A percentile compares a stretch with the other conserved stretches of the same genome.
phyloP scores from a whole-genome alignment of 2,888 invertebrate genomes.

The Lysandra coridon region DNA sequence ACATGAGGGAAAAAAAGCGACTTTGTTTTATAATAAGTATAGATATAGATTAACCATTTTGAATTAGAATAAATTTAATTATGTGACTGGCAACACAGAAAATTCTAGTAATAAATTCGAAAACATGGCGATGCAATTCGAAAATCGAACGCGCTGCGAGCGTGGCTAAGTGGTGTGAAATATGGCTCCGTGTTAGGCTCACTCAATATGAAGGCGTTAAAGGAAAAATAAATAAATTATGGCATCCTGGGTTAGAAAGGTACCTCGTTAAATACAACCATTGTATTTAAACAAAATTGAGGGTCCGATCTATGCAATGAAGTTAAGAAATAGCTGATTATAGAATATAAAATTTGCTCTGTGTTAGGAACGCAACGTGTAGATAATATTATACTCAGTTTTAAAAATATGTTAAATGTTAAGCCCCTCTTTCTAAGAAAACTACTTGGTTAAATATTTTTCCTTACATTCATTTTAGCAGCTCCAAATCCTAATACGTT shows the following conservation, averaged over 20 bases:
- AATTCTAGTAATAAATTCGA: slow-evolving; percentile 9
- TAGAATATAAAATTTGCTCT: background rate
- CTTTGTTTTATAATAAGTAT: no score
- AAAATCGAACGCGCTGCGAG: slow-evolving; percentile 14
- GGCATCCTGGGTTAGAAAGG: background rate
- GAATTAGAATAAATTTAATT: background rate
- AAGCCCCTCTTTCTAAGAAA: no score
- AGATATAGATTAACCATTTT: background rate
- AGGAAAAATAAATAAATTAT: background rate
- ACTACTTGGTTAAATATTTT: no score
- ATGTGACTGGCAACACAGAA: background rate
- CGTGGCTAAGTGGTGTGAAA: slow-evolving; percentile 19
- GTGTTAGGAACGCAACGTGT: background rate
- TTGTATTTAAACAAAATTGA: background rate
- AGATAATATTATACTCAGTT: no score
- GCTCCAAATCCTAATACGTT: background rate
- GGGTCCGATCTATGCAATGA: background rate
- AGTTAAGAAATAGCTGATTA: background rate
- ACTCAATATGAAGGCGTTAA: slow-evolving; percentile 1
- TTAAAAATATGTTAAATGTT: no score
- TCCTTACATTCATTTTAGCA: background rate
- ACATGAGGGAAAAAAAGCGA: no score
- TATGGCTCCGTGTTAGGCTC: slow-evolving; percentile 5
- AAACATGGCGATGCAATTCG: slow-evolving; percentile 6
- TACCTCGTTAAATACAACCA: background rate